Evolutionary conservation across 1,140 invertebrate genomes (phyloP).

Genomic region (Drosophila subobscura): DNA sequence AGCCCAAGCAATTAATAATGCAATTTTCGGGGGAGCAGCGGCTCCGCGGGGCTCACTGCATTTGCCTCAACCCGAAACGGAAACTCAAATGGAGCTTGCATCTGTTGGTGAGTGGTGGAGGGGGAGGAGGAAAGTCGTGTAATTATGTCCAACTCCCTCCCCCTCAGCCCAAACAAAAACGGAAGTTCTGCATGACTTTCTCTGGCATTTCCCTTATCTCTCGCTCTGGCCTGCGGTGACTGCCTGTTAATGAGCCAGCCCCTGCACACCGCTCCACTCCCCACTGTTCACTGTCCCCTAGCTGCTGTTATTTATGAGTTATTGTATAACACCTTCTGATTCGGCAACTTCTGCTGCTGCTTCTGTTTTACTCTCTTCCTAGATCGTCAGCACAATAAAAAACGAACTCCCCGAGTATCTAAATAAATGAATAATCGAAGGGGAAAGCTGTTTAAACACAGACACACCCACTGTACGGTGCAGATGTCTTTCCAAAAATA

Average conservation of each 20-base stretch:
- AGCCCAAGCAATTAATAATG: conserved; percentile 74
- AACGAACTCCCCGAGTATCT: background rate
- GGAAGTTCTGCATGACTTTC: conserved; percentile 58
- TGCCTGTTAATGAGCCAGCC: conserved; percentile 21
- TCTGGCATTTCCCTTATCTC: conserved; percentile 17
- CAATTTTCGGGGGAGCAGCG: conserved; percentile 21
- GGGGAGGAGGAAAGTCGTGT: conserved; percentile 46
- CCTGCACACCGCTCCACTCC: background rate
- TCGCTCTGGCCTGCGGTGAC: conserved; percentile 1
- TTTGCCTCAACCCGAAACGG: conserved; percentile 42
- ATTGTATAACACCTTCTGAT: conserved; percentile 48
- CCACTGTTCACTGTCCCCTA: conserved; percentile 14
- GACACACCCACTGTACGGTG: conserved; percentile 33
- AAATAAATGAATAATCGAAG: conserved; percentile 25
- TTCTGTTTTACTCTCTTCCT: conserved; percentile 43
- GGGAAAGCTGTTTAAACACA: conserved; percentile 41
- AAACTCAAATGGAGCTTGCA: conserved; percentile 74
- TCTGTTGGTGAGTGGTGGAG: conserved; percentile 5
- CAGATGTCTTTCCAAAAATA: conserved; percentile 31
- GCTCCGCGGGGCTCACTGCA: conserved; percentile 41
- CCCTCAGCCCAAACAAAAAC: conserved; percentile 6
- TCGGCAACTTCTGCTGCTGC: conserved; percentile 6
- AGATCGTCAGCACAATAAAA: conserved; percentile 26
- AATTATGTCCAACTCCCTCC: conserved; percentile 55
- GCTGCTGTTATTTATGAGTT: conserved; percentile 37